Percentiles rank a stretch among this genome's conserved stretches.
These are phyloP conservation scores for Hemicrepidius hirtus DNA, from an alignment of 2,888 invertebrate genomes.

Conservation along the genomic window DNA sequence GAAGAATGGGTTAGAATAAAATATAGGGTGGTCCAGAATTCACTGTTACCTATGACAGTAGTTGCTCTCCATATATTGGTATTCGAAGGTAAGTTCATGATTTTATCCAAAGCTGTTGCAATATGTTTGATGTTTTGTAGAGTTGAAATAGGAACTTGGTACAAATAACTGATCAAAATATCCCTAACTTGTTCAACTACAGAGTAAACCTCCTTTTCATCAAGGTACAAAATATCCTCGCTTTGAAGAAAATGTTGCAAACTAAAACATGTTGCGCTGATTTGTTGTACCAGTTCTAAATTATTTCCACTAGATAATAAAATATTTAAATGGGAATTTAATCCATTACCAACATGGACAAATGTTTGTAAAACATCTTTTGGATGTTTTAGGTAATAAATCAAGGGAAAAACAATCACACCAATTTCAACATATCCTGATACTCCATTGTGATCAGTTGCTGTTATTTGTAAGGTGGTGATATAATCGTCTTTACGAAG, in stretches of 20 bases:
- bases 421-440: not conserved
- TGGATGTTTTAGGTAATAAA: not conserved
- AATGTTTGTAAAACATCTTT: not conserved
- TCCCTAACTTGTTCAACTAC: not conserved
- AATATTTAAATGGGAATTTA: not conserved
- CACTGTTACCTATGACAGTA: not conserved
- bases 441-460: constrained; percentile 5
- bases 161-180: constrained; percentile 4
- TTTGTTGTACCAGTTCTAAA: constrained; percentile 21
- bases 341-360: not conserved
- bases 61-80: not conserved
- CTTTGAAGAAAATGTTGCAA: not conserved
- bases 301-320: not conserved
- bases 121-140: constrained; percentile 7
- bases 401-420: constrained; percentile 18
- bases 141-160: not conserved
- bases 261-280: not conserved
- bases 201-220: not conserved
- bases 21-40: not conserved
- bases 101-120: constrained; percentile 17
- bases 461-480: not conserved
- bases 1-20: too few species aligned
- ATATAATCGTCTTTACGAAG: not conserved
- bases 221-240: not conserved
- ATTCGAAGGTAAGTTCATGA: not conserved